A percentile compares a stretch with the other conserved stretches of the same genome.
Evolutionary conservation across 1,140 invertebrate genomes (phyloP).

Genomic region (Chironomus tepperi): DNA sequence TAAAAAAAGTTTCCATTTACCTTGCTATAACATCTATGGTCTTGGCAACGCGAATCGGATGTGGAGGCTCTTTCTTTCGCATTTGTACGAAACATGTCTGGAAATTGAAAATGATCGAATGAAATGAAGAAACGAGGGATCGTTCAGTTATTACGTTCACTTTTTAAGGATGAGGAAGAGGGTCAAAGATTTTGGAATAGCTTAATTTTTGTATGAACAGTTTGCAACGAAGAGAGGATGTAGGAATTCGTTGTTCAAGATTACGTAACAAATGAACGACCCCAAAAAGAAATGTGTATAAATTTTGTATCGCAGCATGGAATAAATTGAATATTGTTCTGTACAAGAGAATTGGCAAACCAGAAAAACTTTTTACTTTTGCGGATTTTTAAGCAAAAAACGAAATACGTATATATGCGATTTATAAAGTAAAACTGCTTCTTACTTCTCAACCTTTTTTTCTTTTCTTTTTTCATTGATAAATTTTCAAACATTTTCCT

Average conservation of each 20-base stretch:
- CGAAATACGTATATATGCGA: no score
- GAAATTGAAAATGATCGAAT: constrained; percentile 35
- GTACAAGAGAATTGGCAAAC: not conserved
- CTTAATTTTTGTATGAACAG: no score
- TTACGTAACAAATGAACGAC: no score
- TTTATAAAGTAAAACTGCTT: no score
- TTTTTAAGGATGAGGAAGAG: no score
- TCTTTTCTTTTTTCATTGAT: no score
- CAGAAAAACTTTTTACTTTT: not conserved
- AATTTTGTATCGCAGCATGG: not conserved
- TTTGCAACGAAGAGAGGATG: no score
- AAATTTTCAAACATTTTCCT: no score
- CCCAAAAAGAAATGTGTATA: not conserved
- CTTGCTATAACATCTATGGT: constrained; percentile 86
- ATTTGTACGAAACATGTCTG: constrained; percentile 65
- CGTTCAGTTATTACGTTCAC: no score
- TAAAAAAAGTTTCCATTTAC: not conserved
- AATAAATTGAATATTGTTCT: not conserved
- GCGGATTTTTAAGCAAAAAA: not conserved
- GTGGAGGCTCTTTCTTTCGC: constrained; percentile 78
- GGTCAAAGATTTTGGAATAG: no score
- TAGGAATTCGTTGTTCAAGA: no score
- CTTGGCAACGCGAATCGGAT: constrained; percentile 85
- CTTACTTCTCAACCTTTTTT: no score
- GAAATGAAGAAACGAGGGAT: not conserved